phyloP scores from a whole-genome alignment of 1,140 invertebrate species.

The Phymorhynchus buccinoides region DNA sequence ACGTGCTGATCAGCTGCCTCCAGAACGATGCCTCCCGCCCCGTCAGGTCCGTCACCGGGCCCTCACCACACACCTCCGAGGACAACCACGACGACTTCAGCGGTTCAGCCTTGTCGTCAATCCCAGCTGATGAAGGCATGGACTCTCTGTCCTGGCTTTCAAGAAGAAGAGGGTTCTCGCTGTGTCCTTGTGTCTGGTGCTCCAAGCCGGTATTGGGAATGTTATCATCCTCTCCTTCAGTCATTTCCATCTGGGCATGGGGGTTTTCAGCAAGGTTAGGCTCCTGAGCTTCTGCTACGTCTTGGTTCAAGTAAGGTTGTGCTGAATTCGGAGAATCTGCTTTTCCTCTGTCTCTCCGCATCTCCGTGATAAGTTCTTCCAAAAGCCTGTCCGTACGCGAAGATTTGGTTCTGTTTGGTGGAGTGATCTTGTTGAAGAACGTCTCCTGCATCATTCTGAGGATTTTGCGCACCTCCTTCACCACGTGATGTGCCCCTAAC shows the following conservation, averaged over 20 bases:
- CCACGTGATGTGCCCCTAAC: conserved; percentile 49
- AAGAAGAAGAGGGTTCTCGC: background rate
- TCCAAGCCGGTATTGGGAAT: background rate
- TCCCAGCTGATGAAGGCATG: background rate
- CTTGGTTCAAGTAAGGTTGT: background rate
- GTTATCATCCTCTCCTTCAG: background rate
- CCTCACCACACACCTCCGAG: conserved; percentile 83
- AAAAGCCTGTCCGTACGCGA: conserved; percentile 56
- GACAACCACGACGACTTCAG: conserved; percentile 47
- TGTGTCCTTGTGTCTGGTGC: background rate
- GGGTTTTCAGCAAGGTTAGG: conserved; percentile 16
- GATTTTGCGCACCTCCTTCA: conserved; percentile 55
- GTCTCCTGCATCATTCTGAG: conserved; percentile 48
- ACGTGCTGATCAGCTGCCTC: conserved; percentile 65
- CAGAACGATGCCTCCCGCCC: conserved; percentile 62
- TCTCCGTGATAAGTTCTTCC: conserved; percentile 58
- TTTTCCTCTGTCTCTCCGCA: conserved; percentile 39
- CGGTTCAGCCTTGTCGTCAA: background rate
- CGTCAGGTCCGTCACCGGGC: conserved; percentile 75
- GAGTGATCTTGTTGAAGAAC: conserved; percentile 31
- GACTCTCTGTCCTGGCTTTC: background rate
- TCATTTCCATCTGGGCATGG: background rate
- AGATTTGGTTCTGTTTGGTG: conserved; percentile 24
- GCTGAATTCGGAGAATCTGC: background rate
- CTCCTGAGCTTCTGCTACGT: conserved; percentile 23